Percentiles rank a stretch among this genome's conserved stretches.
These are phyloP conservation scores for Catocala sponsa DNA, from an alignment of 2,888 invertebrate species.

Conservation along the genomic window DNA sequence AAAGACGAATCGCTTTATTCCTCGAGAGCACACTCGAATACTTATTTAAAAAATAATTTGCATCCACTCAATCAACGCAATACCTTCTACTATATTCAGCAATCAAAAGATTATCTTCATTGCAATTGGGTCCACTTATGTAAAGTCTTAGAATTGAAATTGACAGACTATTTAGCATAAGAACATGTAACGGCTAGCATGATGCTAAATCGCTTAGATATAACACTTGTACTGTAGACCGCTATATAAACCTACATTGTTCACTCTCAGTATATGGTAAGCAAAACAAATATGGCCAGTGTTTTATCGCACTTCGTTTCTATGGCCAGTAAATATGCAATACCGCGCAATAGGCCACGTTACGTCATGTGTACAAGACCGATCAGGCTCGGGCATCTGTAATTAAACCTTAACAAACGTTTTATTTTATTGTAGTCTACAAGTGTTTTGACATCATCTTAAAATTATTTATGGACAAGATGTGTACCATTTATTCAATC, in stretches of 20 bases:
- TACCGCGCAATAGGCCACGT: constrained; percentile 71
- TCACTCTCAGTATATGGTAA: constrained; percentile 49
- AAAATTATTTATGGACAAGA: not conserved
- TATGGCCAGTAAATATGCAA: constrained; percentile 72
- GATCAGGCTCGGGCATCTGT: constrained; percentile 33
- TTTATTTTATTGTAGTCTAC: constrained; percentile 24
- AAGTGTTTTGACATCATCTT: constrained; percentile 17
- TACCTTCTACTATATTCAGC: no score
- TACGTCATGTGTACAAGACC: constrained; percentile 70
- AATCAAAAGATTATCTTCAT: no score
- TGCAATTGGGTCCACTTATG: no score
- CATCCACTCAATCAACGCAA: no score
- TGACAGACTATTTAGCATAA: constrained; percentile 5
- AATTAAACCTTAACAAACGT: constrained; percentile 37
- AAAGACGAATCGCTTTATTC: no score
- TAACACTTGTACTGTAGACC: constrained; percentile 28
- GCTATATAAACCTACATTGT: constrained; percentile 51
- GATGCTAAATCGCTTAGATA: constrained; percentile 24
- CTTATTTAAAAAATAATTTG: no score
- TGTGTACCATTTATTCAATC: not conserved
- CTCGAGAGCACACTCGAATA: no score
- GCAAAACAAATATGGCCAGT: constrained; percentile 60
- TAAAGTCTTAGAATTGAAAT: no score
- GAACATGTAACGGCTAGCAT: constrained; percentile 14
- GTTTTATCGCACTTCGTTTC: constrained; percentile 59